A percentile compares a stretch with the other conserved stretches of the same genome.
Conservation (phyloP, 2,113 vertebrate species). For the Rhinolophus sinicus region DNA sequence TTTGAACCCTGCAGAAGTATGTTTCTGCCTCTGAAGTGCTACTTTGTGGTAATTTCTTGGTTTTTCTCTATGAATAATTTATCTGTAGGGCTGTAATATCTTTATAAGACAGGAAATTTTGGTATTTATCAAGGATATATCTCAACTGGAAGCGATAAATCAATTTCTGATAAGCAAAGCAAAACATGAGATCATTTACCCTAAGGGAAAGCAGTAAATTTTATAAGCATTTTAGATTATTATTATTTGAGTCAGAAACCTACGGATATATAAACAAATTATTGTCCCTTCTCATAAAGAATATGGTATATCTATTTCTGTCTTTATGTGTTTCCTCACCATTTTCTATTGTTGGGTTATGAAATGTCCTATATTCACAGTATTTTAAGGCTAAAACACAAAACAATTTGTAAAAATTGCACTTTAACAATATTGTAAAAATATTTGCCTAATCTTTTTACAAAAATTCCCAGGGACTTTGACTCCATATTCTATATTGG, state of each 20-base stretch:
- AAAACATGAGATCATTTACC: neutral
- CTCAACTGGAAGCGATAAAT: neutral
- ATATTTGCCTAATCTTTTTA: neutral
- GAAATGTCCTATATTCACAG: neutral
- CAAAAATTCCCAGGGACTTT: neutral
- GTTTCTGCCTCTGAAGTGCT: neutral
- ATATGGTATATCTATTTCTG: neutral
- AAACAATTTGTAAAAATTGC: neutral
- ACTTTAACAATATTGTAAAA: neutral
- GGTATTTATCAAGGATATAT: neutral
- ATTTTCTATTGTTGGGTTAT: neutral
- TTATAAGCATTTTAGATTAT: neutral
- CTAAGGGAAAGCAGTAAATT: neutral
- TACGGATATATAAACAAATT: neutral
- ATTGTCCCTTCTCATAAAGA: neutral
- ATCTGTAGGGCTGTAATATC: neutral
- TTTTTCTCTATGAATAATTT: slow-evolving; percentile 46
- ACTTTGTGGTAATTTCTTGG: neutral
- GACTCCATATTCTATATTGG: neutral
- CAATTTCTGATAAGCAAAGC: slow-evolving; percentile 32
- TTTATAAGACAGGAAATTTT: slow-evolving; percentile 1
- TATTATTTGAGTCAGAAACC: neutral
- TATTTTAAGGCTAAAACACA: neutral
- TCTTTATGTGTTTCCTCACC: neutral
- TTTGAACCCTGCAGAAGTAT: neutral